These are phyloP conservation scores for Solenopsis fugax DNA, from an alignment of 1,140 invertebrate species.

Conservation along the genomic window DNA sequence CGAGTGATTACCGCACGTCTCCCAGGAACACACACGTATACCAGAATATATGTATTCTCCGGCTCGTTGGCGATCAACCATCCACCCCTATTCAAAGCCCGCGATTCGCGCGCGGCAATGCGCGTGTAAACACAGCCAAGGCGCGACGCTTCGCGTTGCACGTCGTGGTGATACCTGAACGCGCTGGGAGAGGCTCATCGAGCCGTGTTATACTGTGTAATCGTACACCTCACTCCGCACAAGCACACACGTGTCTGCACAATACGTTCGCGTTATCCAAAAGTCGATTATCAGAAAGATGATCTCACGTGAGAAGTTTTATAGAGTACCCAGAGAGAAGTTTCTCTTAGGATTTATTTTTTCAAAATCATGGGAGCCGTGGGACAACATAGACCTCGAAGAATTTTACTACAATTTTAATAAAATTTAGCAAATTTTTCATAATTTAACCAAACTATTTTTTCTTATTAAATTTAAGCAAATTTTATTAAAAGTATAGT, in stretches of 20 bases:
- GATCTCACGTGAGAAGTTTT: background rate
- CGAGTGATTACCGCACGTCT: conserved; percentile 61
- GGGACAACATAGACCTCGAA: too few species aligned
- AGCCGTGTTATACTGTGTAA: conserved; percentile 70
- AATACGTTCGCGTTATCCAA: background rate
- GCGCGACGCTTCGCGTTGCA: conserved; percentile 37
- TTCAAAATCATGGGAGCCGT: too few species aligned
- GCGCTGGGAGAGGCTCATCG: conserved; percentile 56
- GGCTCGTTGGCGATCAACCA: conserved; percentile 40
- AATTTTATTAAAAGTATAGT: too few species aligned
- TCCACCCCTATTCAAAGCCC: conserved; percentile 37
- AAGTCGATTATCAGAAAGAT: conserved; percentile 18
- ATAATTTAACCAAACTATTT: too few species aligned
- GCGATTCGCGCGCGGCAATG: conserved; percentile 27
- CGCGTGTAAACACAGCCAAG: conserved; percentile 51
- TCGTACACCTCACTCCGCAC: conserved; percentile 65
- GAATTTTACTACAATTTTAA: too few species aligned
- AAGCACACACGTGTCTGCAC: background rate
- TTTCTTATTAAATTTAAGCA: too few species aligned
- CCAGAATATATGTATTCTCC: conserved; percentile 17
- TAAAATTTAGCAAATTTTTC: too few species aligned
- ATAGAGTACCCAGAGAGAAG: background rate
- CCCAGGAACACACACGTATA: conserved; percentile 37
- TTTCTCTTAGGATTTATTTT: too few species aligned
- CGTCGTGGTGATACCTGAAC: conserved; percentile 35